Conservation (phyloP, 2,113 vertebrate species). For the Boulengeromyrus knoepffleri region DNA sequence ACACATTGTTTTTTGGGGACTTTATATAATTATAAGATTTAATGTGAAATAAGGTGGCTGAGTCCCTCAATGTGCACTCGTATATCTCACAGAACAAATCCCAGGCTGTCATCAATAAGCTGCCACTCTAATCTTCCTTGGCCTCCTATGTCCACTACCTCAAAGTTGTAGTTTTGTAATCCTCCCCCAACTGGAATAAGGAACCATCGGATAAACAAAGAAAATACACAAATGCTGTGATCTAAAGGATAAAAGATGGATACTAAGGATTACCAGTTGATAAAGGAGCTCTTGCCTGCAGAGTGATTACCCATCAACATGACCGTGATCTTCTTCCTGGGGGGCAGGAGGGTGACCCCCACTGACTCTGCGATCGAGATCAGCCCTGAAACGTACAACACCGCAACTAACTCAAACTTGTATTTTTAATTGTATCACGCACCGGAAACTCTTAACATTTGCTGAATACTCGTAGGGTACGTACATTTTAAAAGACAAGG, state of each 20-base stretch:
- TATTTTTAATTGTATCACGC: background rate
- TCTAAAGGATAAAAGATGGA: background rate
- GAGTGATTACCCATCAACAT: slow-evolving; percentile 78
- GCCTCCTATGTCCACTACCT: background rate
- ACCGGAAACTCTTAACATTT: background rate
- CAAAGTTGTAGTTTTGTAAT: background rate
- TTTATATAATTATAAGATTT: background rate
- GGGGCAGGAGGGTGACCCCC: slow-evolving; percentile 62
- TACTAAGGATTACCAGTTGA: slow-evolving; percentile 69
- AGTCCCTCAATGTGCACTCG: background rate
- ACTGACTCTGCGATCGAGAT: slow-evolving; percentile 62
- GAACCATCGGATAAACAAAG: background rate
- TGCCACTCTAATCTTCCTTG: background rate
- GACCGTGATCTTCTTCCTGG: slow-evolving; percentile 72
- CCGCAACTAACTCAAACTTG: background rate
- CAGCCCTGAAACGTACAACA: slow-evolving; percentile 47
- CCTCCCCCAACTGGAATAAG: background rate
- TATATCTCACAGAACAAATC: background rate
- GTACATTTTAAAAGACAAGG: background rate
- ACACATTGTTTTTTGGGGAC: background rate
- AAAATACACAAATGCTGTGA: background rate
- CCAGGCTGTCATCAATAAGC: background rate
- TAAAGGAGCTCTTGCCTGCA: slow-evolving; percentile 76
- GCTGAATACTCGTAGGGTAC: background rate
- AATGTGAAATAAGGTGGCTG: background rate